These are phyloP conservation scores for Drosophila saltans DNA, from an alignment of 1,140 invertebrate genomes.

Conservation along the genomic window DNA sequence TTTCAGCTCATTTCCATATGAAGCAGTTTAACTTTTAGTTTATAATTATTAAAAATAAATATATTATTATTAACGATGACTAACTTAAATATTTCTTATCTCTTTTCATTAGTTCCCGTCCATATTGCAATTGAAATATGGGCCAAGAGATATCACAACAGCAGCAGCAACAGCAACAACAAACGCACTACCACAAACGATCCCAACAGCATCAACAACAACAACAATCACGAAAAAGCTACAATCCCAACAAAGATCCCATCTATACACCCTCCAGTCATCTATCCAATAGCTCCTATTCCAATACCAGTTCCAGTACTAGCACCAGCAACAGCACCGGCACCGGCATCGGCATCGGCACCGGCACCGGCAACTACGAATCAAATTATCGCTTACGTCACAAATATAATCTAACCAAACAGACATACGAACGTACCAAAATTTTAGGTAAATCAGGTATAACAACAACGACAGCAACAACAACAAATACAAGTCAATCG, in stretches of 20 bases:
- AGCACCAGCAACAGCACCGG: conserved; percentile 11
- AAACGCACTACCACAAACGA: conserved; percentile 48
- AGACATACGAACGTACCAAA: conserved; percentile 72
- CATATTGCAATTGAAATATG: conserved; percentile 82
- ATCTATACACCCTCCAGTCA: conserved; percentile 63
- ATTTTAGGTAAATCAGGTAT: conserved; percentile 19
- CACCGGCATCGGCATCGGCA: conserved; percentile 39
- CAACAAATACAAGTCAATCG: conserved; percentile 29
- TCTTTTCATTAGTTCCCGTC: conserved; percentile 26
- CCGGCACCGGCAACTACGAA: conserved; percentile 47
- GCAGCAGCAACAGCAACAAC: conserved; percentile 65
- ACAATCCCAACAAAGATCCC: conserved; percentile 51
- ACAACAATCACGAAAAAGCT: conserved; percentile 38
- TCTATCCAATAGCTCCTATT: conserved; percentile 51
- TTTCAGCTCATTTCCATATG: too few species aligned
- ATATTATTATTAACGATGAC: too few species aligned
- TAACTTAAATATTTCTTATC: conserved; percentile 10
- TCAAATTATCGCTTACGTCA: conserved; percentile 70
- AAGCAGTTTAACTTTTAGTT: too few species aligned
- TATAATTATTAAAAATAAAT: too few species aligned
- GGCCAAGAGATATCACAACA: conserved; percentile 82
- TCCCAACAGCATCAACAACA: conserved; percentile 37
- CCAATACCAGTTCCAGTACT: conserved; percentile 13
- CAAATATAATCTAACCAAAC: conserved; percentile 74
- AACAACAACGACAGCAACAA: conserved; percentile 3